phyloP scores from a whole-genome alignment of 2,113 vertebrate species.

The Balaeniceps rex region DNA sequence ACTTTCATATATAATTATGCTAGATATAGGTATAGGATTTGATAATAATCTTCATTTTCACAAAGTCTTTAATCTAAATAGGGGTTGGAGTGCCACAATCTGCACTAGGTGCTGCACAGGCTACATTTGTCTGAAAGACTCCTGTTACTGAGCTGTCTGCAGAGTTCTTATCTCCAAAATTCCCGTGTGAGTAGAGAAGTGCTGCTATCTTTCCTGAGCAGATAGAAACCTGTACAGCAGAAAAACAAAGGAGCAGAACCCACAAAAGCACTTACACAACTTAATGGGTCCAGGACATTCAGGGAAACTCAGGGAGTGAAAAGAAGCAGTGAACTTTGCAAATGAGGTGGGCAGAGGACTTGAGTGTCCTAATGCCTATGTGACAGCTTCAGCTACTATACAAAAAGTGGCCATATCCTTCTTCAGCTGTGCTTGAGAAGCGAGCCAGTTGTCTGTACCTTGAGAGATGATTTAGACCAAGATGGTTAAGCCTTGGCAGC shows the following conservation, averaged over 20 bases:
- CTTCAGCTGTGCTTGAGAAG: not conserved
- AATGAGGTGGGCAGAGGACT: not conserved
- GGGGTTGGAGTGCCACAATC: not conserved
- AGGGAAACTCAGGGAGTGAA: not conserved
- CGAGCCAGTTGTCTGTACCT: not conserved
- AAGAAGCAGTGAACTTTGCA: not conserved
- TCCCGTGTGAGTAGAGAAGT: not conserved
- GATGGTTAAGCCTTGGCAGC: not conserved
- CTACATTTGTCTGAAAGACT: not conserved
- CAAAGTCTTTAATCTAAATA: not conserved
- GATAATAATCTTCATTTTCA: conserved; percentile 6
- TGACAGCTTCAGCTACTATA: not conserved
- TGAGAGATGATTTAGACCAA: not conserved
- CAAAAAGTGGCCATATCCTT: not conserved
- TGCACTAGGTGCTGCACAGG: not conserved
- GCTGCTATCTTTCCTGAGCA: not conserved
- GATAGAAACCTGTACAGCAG: not conserved
- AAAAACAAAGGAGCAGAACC: not conserved
- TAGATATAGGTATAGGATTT: not conserved
- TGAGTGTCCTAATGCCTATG: not conserved
- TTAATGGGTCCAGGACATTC: not conserved
- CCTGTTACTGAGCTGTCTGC: not conserved
- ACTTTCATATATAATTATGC: not conserved
- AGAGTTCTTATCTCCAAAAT: not conserved
- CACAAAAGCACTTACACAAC: not conserved